Base-by-base conservation (phyloP, 2,888 invertebrate species). In the Acleris literana region DNA sequence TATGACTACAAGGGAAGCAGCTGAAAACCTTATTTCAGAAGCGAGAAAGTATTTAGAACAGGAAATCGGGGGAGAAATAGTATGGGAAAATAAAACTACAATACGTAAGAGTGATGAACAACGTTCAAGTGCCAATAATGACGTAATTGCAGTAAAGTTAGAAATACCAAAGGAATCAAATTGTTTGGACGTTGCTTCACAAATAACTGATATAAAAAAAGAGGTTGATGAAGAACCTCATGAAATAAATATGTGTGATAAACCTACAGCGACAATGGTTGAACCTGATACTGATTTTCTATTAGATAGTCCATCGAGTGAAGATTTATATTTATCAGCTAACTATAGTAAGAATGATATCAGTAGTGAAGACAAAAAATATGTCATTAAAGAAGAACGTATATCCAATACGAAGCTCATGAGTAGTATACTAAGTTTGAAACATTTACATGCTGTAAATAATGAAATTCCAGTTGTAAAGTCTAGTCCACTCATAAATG, bases 1-100 rank as follows among this genome's bases (percentile, higher is more conserved):
- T 43, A 84, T 98, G 73, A 97, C 97, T 1, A 96, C 96, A 62
- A 93, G 92, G 63, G 96, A 98, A 86, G 98, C 98, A 5, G 97
- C 99, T 4, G 86, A 93, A 68, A 92, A 96, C 72, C 92, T 99
- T 20, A 95, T 98, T 20, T 80, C 89, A 18, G 97, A 97, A 86
- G 98, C 98, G 29, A 94, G 97, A 78, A 93, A 93, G 73, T 94
- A 94, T 87, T 86, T 95, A 39, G 93, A 96, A 85, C 93, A 94
- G 74, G 97, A 97, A 88, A 94, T 97, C 71, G 97, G 97, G 5
- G 91, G 92, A 20, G 94, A 94, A 73, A 95, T 96, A 29, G 94
- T 95, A 72, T 97, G 97, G 97, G 84, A 91, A 54, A 80, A 82
- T 63, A 80, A 83, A 58, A 63, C 70, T 43, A 25, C 11, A 17